These are phyloP conservation scores for Indicator indicator DNA, from an alignment of 2,113 vertebrate species.

Conservation along the genomic window DNA sequence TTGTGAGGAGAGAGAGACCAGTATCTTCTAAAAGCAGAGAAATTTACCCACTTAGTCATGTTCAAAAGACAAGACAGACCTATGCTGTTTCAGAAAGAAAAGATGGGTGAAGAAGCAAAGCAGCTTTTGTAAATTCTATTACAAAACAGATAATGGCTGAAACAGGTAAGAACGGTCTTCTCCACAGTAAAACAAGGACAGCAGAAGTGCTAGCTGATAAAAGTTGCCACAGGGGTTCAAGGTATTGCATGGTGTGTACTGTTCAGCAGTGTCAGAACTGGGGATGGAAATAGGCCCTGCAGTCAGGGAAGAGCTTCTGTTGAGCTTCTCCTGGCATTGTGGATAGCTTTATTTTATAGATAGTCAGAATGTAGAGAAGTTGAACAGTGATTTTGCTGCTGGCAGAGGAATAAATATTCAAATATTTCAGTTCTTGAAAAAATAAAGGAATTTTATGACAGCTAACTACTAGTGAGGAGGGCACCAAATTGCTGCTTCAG, in stretches of 20 bases:
- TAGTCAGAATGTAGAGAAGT: background rate
- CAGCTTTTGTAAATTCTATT: background rate
- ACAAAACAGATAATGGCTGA: background rate
- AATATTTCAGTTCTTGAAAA: background rate
- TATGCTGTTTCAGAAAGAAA: background rate
- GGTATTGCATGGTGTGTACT: rapidly evolving
- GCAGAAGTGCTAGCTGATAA: background rate
- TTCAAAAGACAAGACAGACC: background rate
- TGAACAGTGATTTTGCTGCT: background rate
- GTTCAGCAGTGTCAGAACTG: background rate
- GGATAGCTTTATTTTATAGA: background rate
- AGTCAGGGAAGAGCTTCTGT: background rate
- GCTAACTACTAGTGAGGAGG: background rate
- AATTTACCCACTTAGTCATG: background rate
- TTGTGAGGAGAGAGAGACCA: background rate
- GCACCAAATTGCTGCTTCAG: background rate
- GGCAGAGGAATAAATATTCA: background rate
- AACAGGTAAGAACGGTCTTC: background rate
- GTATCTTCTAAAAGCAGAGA: background rate
- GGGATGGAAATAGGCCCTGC: background rate
- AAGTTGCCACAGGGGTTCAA: rapidly evolving
- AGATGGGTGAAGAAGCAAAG: background rate
- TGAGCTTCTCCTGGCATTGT: background rate
- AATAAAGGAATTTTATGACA: background rate
- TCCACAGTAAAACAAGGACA: too few relatives aligned